Evolutionary conservation across 2,888 invertebrate species (phyloP).

Genomic region (Ctenicera cuprea): DNA sequence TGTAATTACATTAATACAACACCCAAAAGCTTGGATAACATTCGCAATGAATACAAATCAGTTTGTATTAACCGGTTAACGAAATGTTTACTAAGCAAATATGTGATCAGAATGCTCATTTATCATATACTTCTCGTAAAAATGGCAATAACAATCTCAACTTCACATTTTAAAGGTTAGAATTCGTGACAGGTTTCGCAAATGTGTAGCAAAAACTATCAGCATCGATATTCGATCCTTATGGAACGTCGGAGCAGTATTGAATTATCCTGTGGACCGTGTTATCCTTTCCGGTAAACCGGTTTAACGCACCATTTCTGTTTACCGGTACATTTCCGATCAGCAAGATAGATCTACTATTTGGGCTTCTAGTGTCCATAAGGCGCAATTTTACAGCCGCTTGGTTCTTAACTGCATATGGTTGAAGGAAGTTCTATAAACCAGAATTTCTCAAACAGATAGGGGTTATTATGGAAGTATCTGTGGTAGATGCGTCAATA

Average conservation of each 20-base stretch:
- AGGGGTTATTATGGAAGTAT: no score
- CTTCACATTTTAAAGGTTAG: neutral
- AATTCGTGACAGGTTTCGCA: neutral
- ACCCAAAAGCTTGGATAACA: no score
- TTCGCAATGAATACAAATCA: conserved; percentile 10
- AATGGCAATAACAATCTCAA: neutral
- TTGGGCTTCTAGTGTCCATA: conserved; percentile 33
- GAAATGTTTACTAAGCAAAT: neutral
- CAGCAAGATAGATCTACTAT: conserved; percentile 45
- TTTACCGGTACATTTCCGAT: conserved; percentile 52
- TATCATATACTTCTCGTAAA: neutral
- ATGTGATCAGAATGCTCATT: neutral
- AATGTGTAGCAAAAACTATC: conserved; percentile 36
- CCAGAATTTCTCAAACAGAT: neutral
- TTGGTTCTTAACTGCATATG: conserved; percentile 26
- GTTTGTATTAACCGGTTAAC: neutral
- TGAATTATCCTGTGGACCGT: conserved; percentile 53
- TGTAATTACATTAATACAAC: conserved; percentile 14
- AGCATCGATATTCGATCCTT: conserved; percentile 34
- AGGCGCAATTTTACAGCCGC: conserved; percentile 35
- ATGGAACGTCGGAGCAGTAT: conserved; percentile 39
- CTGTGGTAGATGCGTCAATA: no score
- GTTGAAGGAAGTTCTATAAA: neutral
- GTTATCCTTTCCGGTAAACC: conserved; percentile 54
- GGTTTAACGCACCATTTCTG: conserved; percentile 55